These are phyloP conservation scores for Apamea crenata DNA, from an alignment of 2,888 invertebrate species.

Conservation along the genomic window DNA sequence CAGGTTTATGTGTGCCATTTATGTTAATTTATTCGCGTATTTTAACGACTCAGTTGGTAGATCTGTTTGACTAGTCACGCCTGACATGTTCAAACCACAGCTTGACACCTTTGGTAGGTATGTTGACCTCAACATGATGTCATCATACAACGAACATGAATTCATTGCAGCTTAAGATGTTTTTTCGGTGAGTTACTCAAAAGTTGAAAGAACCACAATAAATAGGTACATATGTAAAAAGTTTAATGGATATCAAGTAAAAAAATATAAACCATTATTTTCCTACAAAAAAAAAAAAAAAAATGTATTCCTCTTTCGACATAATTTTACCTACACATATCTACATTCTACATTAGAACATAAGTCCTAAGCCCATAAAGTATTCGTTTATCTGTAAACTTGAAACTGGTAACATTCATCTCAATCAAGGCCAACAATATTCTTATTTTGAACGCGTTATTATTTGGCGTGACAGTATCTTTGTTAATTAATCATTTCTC, in stretches of 20 bases:
- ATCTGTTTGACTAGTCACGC: constrained; percentile 42
- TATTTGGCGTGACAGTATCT: not conserved
- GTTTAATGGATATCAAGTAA: too few relatives aligned
- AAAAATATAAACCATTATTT: not conserved
- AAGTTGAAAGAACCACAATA: not conserved
- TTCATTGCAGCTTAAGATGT: not conserved
- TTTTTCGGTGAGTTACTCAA: not conserved
- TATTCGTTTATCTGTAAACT: not conserved
- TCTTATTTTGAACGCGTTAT: not conserved
- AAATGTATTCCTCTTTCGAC: too few relatives aligned
- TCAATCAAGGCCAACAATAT: not conserved
- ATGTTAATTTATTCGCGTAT: constrained; percentile 13
- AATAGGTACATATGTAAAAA: not conserved
- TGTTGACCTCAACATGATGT: constrained; percentile 59
- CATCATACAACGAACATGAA: constrained; percentile 31
- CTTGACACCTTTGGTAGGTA: constrained; percentile 34
- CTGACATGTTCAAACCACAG: constrained; percentile 35
- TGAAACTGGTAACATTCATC: not conserved
- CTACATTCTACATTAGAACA: not conserved
- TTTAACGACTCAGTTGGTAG: constrained; percentile 22
- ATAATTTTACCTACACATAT: too few relatives aligned
- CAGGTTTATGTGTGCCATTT: not conserved
- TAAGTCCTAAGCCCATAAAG: too few relatives aligned
- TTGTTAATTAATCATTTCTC: not conserved
- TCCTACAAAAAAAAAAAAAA: too few relatives aligned